These are phyloP conservation scores for Oconnorella tubifera DNA, from an alignment of 2,888 invertebrate species.

Conservation along the genomic window DNA sequence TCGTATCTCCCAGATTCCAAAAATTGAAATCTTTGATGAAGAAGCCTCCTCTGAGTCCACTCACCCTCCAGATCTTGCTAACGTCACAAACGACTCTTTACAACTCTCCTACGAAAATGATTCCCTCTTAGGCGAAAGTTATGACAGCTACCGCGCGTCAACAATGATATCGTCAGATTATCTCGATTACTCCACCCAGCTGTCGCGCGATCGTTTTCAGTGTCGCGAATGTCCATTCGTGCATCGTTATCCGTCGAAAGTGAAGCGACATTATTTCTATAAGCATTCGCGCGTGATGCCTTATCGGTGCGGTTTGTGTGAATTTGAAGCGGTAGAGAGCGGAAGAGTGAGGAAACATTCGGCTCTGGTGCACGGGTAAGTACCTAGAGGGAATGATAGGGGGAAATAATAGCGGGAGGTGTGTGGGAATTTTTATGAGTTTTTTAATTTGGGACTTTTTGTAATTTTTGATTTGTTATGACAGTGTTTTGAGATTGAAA, in stretches of 20 bases:
- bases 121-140: no score
- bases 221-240: slow-evolving; percentile 33
- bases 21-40: background rate
- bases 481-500: no score
- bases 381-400: slow-evolving; percentile 14
- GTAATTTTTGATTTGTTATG: no score
- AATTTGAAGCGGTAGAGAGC: slow-evolving; percentile 26
- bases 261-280: slow-evolving; percentile 30
- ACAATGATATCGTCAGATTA: slow-evolving; percentile 16
- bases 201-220: slow-evolving; percentile 26
- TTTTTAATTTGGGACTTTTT: no score
- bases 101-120: no score
- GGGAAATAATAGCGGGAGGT: slow-evolving; percentile 14
- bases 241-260: slow-evolving; percentile 26
- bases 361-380: slow-evolving; percentile 20
- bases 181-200: slow-evolving; percentile 21
- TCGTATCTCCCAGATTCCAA: background rate
- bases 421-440: no score
- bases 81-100: no score
- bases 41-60: background rate
- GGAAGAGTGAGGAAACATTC: slow-evolving; percentile 26
- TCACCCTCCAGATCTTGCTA: no score
- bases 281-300: slow-evolving; percentile 25
- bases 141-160: no score
- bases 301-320: slow-evolving; percentile 30